Evolutionary conservation across 2,888 invertebrate species (phyloP), one percentile per base, ranked within the genome.

Genomic region (Acanthosoma haemorrhoidale): DNA sequence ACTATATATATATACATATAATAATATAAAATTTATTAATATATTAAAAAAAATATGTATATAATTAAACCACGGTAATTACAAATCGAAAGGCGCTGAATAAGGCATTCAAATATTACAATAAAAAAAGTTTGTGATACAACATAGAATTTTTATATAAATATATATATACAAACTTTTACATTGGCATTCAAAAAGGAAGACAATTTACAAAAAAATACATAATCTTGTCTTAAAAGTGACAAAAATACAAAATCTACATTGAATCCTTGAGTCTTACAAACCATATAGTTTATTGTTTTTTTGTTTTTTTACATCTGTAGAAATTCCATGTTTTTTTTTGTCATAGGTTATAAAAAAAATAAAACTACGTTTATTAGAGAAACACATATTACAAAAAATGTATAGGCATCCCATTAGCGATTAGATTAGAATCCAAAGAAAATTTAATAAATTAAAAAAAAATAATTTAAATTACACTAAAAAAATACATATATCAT

Each of bases 151-250:
- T 51, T 51, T 25, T 51, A 11, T 51, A 51, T 51, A 51, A n/a
- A 51, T 51, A 51, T n/a, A n/a, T n/a, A n/a, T 51, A 51, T 51
- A 51, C 51, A 51, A 51, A 25, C 25, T 51, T 51, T 25, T 43
- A 43, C 43, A 32, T 36, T 61, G 32, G 61, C 38, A 61, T 32
- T 61, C 21, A 38, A n/a, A 15, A 8, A 21, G 61, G 61, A 61
- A 61, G 61, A 61, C 61, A 61, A 61, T 32, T 21, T 36, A 59
- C 59, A 32, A 32, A 59, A 36, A 34, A 59, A 51, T 25, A 51
- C 51, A 51, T 21, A 25, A 51, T 51, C 25, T 51, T 25, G 51
- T 51, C 9, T 51, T 25, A 25, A 25, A 8, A 51, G 2, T 13
- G 18, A 51, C 51, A 51, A 21, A 51, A 51, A 43, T 43, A 21